phyloP scores from a whole-genome alignment of 2,888 invertebrate species.

The Corythucha ciliata region DNA sequence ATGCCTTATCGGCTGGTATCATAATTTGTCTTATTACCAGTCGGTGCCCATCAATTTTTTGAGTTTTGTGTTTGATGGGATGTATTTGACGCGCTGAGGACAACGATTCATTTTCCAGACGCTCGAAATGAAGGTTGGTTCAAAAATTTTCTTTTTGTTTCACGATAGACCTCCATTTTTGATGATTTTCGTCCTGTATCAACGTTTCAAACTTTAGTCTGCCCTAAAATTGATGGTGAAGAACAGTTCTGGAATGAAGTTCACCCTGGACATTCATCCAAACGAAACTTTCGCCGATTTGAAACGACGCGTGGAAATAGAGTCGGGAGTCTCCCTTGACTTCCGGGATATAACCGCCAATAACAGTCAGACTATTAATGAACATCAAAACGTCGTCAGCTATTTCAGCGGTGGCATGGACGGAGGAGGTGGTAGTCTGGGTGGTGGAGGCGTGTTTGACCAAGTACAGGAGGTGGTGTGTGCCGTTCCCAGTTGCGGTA shows the following conservation, averaged over 20 bases:
- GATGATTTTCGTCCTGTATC: no score
- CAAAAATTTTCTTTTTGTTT: no score
- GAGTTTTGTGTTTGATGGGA: no score
- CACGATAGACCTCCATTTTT: no score
- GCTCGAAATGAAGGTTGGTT: no score
- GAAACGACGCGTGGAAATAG: constrained; percentile 31
- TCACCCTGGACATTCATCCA: constrained; percentile 30
- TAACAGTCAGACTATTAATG: constrained; percentile 30
- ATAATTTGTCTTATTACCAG: no score
- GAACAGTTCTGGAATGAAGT: constrained; percentile 32
- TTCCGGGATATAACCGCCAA: constrained; percentile 32
- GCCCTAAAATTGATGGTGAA: constrained; percentile 34
- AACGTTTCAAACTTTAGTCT: no score
- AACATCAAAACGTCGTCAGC: constrained; percentile 32
- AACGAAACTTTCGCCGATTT: constrained; percentile 34
- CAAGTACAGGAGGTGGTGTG: constrained; percentile 29
- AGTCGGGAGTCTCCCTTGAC: constrained; percentile 33
- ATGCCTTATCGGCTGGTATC: no score
- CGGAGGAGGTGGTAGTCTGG: background rate
- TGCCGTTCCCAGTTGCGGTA: constrained; percentile 33
- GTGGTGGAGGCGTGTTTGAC: constrained; percentile 16
- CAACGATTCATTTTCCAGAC: no score
- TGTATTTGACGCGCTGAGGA: no score
- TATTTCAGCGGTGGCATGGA: constrained; percentile 24
- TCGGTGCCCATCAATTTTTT: no score